Evolutionary conservation across 2,797 vertebrate genomes (phyloP).

Genomic region (Psittacula derbiana): DNA sequence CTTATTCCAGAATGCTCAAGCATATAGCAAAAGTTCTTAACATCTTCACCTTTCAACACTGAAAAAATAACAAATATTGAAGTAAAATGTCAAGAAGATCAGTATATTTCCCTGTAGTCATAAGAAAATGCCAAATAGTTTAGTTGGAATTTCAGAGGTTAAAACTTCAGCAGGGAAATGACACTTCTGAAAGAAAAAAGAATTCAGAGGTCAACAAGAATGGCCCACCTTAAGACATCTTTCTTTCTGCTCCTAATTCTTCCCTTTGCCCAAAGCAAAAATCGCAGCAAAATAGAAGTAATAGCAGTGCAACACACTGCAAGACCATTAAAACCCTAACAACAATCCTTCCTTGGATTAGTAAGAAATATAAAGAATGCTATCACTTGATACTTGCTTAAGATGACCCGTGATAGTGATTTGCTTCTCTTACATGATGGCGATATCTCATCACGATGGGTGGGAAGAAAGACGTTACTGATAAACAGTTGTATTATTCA

Average conservation of each 20-base stretch:
- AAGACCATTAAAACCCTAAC: neutral
- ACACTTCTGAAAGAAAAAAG: neutral
- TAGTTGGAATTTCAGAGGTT: neutral
- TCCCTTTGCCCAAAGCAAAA: neutral
- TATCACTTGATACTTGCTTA: neutral
- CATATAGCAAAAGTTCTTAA: neutral
- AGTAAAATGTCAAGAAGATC: neutral
- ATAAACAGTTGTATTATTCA: neutral
- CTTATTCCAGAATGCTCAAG: neutral
- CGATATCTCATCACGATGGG: neutral
- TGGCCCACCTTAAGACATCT: neutral
- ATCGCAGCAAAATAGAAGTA: neutral
- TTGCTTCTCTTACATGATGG: neutral
- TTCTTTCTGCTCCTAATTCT: neutral
- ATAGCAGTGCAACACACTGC: neutral
- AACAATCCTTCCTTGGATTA: neutral
- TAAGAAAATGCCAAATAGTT: neutral
- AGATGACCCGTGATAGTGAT: fast-evolving
- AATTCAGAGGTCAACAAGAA: neutral
- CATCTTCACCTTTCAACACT: neutral
- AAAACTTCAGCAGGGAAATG: neutral
- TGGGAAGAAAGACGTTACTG: neutral
- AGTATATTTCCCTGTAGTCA: neutral
- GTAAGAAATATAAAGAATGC: neutral
- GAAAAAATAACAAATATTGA: neutral